Evolutionary conservation across 2,113 vertebrate genomes (phyloP).

Genomic region (Perca fluviatilis): DNA sequence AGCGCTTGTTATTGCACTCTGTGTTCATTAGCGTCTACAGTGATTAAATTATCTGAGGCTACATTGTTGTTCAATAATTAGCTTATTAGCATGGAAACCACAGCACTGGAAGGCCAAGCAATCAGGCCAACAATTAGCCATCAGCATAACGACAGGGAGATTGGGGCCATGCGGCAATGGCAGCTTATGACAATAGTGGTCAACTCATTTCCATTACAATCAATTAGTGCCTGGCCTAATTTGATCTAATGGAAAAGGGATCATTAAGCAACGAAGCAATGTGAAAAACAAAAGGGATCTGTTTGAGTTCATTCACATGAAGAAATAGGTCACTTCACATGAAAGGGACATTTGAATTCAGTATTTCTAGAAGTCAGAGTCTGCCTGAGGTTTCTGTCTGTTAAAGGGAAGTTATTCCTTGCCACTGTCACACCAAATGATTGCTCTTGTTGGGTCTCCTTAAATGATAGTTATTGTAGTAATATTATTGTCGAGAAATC

Average conservation of each 20-base stretch:
- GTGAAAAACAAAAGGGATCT: conserved; percentile 54
- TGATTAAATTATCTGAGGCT: conserved; percentile 81
- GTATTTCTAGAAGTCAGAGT: not conserved
- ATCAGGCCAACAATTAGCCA: conserved; percentile 78
- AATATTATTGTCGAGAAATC: not conserved
- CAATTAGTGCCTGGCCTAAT: conserved; percentile 78
- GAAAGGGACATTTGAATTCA: not conserved
- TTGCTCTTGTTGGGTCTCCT: too few species aligned
- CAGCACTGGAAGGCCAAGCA: conserved; percentile 69
- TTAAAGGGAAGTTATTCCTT: too few species aligned
- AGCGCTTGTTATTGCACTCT: conserved; percentile 55
- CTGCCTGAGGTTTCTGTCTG: too few species aligned
- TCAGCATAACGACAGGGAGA: conserved; percentile 67
- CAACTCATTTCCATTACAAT: conserved; percentile 81
- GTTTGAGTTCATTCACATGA: conserved; percentile 55
- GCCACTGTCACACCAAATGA: too few species aligned
- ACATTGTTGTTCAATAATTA: conserved; percentile 82
- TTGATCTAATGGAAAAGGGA: conserved; percentile 66
- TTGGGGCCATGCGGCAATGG: conserved; percentile 61
- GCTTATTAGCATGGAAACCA: conserved; percentile 79
- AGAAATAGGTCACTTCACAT: conserved; percentile 28
- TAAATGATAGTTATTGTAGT: not conserved
- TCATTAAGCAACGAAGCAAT: conserved; percentile 54
- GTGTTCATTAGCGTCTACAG: conserved; percentile 72
- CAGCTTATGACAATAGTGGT: conserved; percentile 73